Percentiles rank a stretch among this genome's conserved stretches.
Conservation (phyloP, 2,113 vertebrate genomes). For the Vidua macroura region DNA sequence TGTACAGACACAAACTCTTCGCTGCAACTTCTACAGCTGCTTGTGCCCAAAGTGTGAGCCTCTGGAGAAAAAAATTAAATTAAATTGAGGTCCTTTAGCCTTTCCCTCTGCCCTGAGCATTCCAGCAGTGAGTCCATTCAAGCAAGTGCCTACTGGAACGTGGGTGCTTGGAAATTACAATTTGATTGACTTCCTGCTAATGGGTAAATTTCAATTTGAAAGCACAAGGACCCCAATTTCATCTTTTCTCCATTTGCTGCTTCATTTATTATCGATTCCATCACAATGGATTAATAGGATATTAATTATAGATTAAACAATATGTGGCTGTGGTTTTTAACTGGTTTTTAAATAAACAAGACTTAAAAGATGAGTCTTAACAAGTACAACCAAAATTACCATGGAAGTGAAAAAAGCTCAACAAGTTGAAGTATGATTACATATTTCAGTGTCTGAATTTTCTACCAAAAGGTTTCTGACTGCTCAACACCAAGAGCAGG, state of each 20-base stretch:
- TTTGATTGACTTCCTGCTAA: background rate
- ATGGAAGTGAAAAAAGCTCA: background rate
- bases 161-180: background rate
- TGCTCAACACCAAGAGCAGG: background rate
- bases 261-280: background rate
- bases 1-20: background rate
- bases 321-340: background rate
- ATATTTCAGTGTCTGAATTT: background rate
- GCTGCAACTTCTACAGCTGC: background rate
- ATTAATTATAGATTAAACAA: background rate
- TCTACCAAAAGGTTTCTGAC: background rate
- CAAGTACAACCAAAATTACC: background rate
- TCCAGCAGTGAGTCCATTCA: background rate
- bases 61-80: background rate
- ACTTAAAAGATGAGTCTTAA: background rate
- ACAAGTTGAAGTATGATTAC: background rate
- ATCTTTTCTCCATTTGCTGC: background rate
- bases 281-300: background rate
- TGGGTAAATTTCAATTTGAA: background rate
- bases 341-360: background rate
- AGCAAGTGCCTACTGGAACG: background rate
- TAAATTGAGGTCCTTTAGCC: background rate
- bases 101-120: background rate
- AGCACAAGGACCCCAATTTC: background rate
- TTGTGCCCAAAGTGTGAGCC: background rate